phyloP scores from a whole-genome alignment of 2,888 invertebrate species.

The Lamellibrachia satsuma region DNA sequence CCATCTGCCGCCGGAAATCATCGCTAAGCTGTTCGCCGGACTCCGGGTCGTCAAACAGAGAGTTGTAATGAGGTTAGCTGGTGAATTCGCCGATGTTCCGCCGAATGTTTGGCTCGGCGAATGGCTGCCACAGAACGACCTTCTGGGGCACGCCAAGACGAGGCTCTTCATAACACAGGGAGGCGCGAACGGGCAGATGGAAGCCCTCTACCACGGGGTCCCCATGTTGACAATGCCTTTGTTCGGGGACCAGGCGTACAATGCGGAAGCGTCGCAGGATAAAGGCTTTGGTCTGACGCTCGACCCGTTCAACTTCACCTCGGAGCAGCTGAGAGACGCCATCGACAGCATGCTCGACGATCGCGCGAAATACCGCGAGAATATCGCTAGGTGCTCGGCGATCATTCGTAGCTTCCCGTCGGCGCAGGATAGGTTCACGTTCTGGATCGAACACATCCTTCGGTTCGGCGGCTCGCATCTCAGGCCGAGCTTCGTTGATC shows the following conservation, averaged over 20 bases:
- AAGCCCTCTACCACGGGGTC: slow-evolving; percentile 34
- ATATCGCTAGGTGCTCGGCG: slow-evolving; percentile 28
- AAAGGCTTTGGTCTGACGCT: slow-evolving; percentile 28
- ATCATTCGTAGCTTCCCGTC: slow-evolving; percentile 27
- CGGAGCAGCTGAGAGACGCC: slow-evolving; percentile 26
- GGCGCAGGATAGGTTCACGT: slow-evolving; percentile 7
- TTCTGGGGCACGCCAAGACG: slow-evolving; percentile 30
- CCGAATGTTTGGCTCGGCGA: slow-evolving; percentile 23
- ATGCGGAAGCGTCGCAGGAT: background rate
- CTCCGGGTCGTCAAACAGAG: slow-evolving; percentile 28
- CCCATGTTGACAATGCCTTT: slow-evolving; percentile 33
- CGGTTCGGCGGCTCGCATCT: slow-evolving; percentile 13
- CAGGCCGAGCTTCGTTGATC: background rate
- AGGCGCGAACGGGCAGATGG: slow-evolving; percentile 33
- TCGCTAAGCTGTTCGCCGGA: slow-evolving; percentile 23
- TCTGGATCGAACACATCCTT: slow-evolving; percentile 17
- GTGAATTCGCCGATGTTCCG: slow-evolving; percentile 21
- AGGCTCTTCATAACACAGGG: slow-evolving; percentile 35
- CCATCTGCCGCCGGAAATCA: slow-evolving; percentile 13
- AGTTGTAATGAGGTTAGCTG: slow-evolving; percentile 23
- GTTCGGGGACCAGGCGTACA: slow-evolving; percentile 30
- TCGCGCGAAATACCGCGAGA: slow-evolving; percentile 20
- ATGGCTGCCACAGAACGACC: slow-evolving; percentile 34
- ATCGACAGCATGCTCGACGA: slow-evolving; percentile 18
- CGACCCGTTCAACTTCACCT: slow-evolving; percentile 20